Evolutionary conservation across 2,797 vertebrate species (phyloP), one percentile per base, ranked within the genome.

Genomic region (Sebastes oblongus): DNA sequence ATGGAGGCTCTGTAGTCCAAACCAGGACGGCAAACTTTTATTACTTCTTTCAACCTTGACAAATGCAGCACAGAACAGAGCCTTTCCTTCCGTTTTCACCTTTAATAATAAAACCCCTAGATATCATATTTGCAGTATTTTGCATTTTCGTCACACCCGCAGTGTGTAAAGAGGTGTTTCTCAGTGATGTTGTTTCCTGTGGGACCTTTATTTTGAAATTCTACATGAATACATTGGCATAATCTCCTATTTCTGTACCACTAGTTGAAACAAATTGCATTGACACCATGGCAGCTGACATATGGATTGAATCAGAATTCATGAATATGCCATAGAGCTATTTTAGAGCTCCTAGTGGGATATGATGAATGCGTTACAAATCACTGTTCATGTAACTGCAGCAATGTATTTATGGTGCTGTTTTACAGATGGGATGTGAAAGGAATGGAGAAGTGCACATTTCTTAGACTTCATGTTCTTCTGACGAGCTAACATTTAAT

Each of bases 301-400:
- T 77, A 54, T 46, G 54, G 59, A 80, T 55, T 24, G 32, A 73
- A 66, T 54, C 81, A 56, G 60, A 61, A 54, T 68, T 80, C 55
- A 72, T 81, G 73, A 88, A 81, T 81, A 58, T 70, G n/a, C 76
- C 81, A 58, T 56, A 29, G 36, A 61, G 74, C 69, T 78, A 39
- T 81, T 86, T 72, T 25, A 68, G 62, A 77, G 74, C 69, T 69
- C 24, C 61, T 29, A 55, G 75, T 81, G 54, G 71, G 64, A 84
- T 46, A 14, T 72, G 60, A 78, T 46, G 25, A 67, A 78, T 68
- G 70, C 61, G 22, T 70, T 65, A 58, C 32, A 61, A 46, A 64
- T 62, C 59, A 66, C 36, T 52, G 46, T 54, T 75, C 59, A 59
- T 67, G 34, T 66, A n/a, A 66, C 1, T 50, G 39, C 3, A 34